Percentiles rank a stretch among this genome's conserved stretches.
phyloP scores from a whole-genome alignment of 2,113 vertebrate species.

The Phalacrocorax carbo region DNA sequence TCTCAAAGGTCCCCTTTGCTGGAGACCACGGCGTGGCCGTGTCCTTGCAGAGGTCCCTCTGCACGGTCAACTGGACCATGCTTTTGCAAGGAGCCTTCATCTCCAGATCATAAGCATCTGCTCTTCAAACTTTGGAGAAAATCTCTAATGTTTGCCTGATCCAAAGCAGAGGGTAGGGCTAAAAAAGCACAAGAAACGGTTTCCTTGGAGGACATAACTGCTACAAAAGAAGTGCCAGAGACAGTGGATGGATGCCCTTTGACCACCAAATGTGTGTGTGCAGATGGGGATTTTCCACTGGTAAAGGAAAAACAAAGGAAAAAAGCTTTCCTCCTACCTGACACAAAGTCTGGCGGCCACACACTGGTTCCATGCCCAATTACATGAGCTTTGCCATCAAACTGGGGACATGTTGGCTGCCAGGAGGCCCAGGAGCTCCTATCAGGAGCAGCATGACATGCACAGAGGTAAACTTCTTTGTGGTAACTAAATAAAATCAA shows the following conservation, averaged over 20 bases:
- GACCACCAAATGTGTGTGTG: background rate
- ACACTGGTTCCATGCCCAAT: fast-evolving
- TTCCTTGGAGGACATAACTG: background rate
- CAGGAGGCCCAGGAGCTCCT: background rate
- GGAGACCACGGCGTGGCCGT: fast-evolving
- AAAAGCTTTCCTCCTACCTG: background rate
- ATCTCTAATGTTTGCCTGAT: background rate
- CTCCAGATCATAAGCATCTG: background rate
- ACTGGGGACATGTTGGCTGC: background rate
- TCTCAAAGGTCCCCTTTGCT: background rate
- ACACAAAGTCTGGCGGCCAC: background rate
- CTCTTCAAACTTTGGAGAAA: background rate
- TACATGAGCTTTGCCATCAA: fast-evolving
- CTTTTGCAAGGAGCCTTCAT: background rate
- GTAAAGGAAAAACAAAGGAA: background rate
- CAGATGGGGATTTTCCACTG: background rate
- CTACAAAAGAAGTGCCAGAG: background rate
- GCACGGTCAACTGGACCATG: background rate
- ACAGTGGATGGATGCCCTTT: background rate
- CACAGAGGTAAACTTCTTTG: background rate
- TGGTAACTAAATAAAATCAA: background rate
- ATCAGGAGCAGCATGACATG: background rate
- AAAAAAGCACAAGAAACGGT: background rate
- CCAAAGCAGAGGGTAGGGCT: background rate
- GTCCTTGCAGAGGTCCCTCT: background rate